Evolutionary conservation across 2,888 invertebrate genomes (phyloP).

Genomic region (Drosophila conformis): DNA sequence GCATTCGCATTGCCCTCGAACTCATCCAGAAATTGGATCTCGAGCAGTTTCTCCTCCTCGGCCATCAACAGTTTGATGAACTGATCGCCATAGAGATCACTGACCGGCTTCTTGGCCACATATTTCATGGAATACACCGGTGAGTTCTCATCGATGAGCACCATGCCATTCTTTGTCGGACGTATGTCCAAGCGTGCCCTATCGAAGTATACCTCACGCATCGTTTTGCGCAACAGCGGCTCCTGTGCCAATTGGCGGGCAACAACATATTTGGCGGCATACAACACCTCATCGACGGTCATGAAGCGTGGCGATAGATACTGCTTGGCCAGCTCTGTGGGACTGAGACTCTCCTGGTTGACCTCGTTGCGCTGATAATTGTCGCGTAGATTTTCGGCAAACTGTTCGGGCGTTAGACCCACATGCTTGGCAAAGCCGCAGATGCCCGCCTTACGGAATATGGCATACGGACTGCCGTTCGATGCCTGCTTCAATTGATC

Average conservation of each 20-base stretch:
- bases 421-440: slow-evolving; percentile 95
- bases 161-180: slow-evolving; percentile 96
- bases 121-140: slow-evolving; percentile 95
- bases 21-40: slow-evolving; percentile 90
- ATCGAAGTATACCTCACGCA: slow-evolving; percentile 95
- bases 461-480: slow-evolving; percentile 94
- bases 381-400: slow-evolving; percentile 97
- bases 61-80: slow-evolving; percentile 93
- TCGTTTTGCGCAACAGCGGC: slow-evolving; percentile 93
- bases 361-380: slow-evolving; percentile 98
- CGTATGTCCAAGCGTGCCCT: slow-evolving; percentile 92
- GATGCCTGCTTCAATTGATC: slow-evolving; percentile 93
- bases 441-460: slow-evolving; percentile 94
- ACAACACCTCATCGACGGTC: slow-evolving; percentile 92
- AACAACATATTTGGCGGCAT: slow-evolving; percentile 97
- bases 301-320: slow-evolving; percentile 89
- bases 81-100: slow-evolving; percentile 94
- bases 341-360: slow-evolving; percentile 95
- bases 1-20: slow-evolving; percentile 89
- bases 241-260: slow-evolving; percentile 97
- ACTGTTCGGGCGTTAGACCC: slow-evolving; percentile 96
- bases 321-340: slow-evolving; percentile 92
- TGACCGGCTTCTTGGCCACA: slow-evolving; percentile 95
- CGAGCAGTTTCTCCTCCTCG: slow-evolving; percentile 92
- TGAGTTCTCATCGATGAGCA: slow-evolving; percentile 98